These are phyloP conservation scores for Schrankia costaestrigalis DNA, from an alignment of 2,888 invertebrate species.

Conservation along the genomic window DNA sequence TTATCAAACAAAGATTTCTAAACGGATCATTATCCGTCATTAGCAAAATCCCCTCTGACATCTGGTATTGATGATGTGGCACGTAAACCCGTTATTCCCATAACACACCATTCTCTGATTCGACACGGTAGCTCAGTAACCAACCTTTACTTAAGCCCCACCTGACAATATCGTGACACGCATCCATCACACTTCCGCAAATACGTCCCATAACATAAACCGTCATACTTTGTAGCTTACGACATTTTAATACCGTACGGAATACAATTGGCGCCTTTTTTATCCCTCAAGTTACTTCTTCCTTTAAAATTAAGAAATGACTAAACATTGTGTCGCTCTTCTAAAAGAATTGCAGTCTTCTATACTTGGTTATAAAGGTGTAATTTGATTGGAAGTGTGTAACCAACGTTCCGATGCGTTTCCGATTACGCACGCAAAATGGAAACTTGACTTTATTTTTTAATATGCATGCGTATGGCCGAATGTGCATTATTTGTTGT, in stretches of 20 bases:
- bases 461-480: slow-evolving; percentile 68
- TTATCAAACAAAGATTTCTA: not conserved
- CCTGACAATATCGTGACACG: slow-evolving; percentile 51
- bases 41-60: too few relatives aligned
- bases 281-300: slow-evolving; percentile 57
- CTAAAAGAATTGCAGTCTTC: slow-evolving; percentile 35
- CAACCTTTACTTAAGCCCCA: slow-evolving; percentile 44
- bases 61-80: too few relatives aligned
- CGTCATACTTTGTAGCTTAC: slow-evolving; percentile 64
- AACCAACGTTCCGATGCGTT: slow-evolving; percentile 51
- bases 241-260: slow-evolving; percentile 32
- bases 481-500: slow-evolving; percentile 44
- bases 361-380: slow-evolving; percentile 38
- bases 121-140: slow-evolving; percentile 57
- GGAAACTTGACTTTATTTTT: slow-evolving; percentile 72
- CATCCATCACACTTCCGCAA: slow-evolving; percentile 59
- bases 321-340: slow-evolving; percentile 47
- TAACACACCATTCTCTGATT: slow-evolving; percentile 39
- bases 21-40: too few relatives aligned
- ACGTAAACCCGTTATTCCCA: slow-evolving; percentile 35
- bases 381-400: slow-evolving; percentile 42
- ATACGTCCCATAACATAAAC: slow-evolving; percentile 41
- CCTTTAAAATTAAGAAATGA: slow-evolving; percentile 67
- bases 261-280: slow-evolving; percentile 41
- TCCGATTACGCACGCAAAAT: slow-evolving; percentile 75